Evolutionary conservation across 2,113 vertebrate genomes (phyloP).

Genomic region (Phylloscopus trochilus): DNA sequence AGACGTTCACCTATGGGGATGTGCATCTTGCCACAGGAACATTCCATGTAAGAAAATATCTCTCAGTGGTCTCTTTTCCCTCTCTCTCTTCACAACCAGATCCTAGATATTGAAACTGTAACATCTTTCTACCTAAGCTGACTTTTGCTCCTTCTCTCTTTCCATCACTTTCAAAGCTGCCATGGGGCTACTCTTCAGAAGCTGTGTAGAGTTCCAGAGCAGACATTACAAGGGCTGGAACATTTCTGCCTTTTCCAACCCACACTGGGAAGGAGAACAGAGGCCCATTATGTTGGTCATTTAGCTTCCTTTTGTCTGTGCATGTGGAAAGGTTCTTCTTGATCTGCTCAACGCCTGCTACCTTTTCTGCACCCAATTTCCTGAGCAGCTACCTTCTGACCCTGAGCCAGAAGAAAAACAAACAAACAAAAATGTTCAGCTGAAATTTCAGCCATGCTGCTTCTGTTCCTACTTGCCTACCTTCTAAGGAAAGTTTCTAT

Average conservation of each 20-base stretch:
- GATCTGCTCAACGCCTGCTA: background rate
- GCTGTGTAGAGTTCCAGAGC: background rate
- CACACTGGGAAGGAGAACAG: background rate
- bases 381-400: background rate
- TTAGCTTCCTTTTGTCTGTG: background rate
- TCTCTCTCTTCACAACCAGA: rapidly evolving
- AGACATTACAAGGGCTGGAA: background rate
- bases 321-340: background rate
- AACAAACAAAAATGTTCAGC: background rate
- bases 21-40: background rate
- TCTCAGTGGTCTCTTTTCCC: background rate
- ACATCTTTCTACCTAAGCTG: background rate
- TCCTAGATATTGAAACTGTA: background rate
- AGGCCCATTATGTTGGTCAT: background rate
- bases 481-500: background rate
- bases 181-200: background rate
- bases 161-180: background rate
- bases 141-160: background rate
- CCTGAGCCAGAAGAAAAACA: background rate
- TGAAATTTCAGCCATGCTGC: background rate
- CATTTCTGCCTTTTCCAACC: background rate
- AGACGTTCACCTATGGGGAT: background rate
- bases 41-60: background rate
- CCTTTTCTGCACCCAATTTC: background rate
- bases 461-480: background rate